phyloP scores from a whole-genome alignment of 2,888 invertebrate genomes.

The Lissonota sp. region DNA sequence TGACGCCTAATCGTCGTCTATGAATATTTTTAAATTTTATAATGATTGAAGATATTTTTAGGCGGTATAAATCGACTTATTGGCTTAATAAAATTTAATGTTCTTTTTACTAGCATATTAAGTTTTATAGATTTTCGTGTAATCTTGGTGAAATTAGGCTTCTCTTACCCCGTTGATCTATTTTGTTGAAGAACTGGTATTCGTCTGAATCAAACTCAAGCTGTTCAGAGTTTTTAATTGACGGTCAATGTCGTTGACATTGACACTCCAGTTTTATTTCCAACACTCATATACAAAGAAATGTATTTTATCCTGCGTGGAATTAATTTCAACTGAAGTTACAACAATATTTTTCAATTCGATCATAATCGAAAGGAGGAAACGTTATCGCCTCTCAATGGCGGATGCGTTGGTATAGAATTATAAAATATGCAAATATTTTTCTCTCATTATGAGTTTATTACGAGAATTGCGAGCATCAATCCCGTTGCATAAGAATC shows the following conservation, averaged over 20 bases:
- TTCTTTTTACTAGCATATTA: not conserved
- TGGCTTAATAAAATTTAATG: not conserved
- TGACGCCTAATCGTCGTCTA: not conserved
- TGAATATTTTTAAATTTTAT: not conserved
- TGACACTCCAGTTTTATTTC: conserved; percentile 15
- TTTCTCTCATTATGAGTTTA: conserved; percentile 26
- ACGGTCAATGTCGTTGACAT: conserved; percentile 39
- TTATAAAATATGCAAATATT: conserved; percentile 52
- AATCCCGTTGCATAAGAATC: conserved; percentile 53
- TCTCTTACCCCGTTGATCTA: not conserved
- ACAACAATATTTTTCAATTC: not conserved
- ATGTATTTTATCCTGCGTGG: no score
- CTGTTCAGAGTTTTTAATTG: conserved; percentile 35
- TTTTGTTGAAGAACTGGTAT: conserved; percentile 19
- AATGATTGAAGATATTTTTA: not conserved
- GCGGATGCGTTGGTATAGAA: conserved; percentile 32
- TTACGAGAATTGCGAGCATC: conserved; percentile 40
- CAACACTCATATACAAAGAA: not conserved
- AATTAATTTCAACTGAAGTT: no score
- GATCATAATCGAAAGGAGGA: conserved; percentile 39
- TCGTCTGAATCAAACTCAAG: conserved; percentile 8
- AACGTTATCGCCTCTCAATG: conserved; percentile 34
- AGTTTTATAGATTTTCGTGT: not conserved
- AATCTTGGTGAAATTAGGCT: not conserved
- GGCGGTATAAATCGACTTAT: not conserved